Base-by-base conservation (phyloP, 1,140 invertebrate species). In the Euura lappo region DNA sequence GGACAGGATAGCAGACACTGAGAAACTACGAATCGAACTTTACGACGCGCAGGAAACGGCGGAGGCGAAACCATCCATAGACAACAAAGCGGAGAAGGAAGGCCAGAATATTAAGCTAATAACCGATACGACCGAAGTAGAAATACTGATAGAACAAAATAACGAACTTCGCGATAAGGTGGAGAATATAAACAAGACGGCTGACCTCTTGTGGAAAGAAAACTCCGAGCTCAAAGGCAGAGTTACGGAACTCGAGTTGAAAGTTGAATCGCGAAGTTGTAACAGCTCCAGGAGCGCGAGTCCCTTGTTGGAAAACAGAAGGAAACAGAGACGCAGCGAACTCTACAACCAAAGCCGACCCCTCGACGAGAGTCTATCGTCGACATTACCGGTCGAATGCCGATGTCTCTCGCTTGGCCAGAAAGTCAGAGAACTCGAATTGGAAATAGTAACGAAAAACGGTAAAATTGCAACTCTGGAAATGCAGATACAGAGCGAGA, bases 401-500 rank as follows among this genome's bases (percentile, higher is more conserved):
- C 68, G 45, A 45, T 83, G 80, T 44, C 66, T 68, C 10, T 70
- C 69, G 10, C 75, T 86, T 4, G 72, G 79, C 51, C 78, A 83
- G 42, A 75, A 79, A 43, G 81, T 86, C 71, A 69, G 72, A 0
- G 73, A 81, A 5, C 67, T 87, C n/a, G 82, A 87, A 51, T 44
- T 78, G 2, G 76, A 86, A 42, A 46, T 87, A 0, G 85, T 80
- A 2, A 70, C 77, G 2, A 85, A 80, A 64, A 78, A 84, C 47
- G 79, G 77, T 2, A 82, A 81, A 71, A 85, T 87, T 47, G 76
- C 78, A 28, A 76, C 81, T 3, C 76, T 87, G 2, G 79, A 87
- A 60, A 46, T 84, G 28, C 79, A 84, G 73, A 84, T 88, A 10
- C 78, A 77, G 60, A 75, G 79, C 44, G 79, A 83, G 71, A 81